Base-by-base conservation (phyloP, 2,797 vertebrate genomes). In the Otolemur crassicaudatus region DNA sequence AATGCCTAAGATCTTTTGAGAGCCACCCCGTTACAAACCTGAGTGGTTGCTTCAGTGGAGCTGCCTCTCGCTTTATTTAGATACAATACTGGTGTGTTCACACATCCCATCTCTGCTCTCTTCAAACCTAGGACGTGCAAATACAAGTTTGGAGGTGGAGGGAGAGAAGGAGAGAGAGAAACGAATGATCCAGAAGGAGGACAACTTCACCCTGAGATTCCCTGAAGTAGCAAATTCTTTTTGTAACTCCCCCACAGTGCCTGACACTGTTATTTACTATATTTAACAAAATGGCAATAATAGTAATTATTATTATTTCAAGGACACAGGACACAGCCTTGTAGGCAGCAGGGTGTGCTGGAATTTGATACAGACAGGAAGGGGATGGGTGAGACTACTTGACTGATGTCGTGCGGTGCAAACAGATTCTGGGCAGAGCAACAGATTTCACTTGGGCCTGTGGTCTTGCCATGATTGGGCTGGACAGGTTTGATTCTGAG, bases 341-440 rank as follows among this genome's bases (percentile, higher is more conserved):
- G 90, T 87, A 77, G 25, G 61, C 94, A 92, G 80, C 4, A 73
- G 53, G 80, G 22, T 67, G 70, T 46, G 58, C 31, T 40, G 69
- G 40, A 61, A 87, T 72, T 93, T 76, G 79, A 56, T 82, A 83
- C 60, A 87, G 81, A 81, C 37, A 86, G 86, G 85, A 92, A 92
- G 37, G 14, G 58, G 60, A 80, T 73, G 86, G 58, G 49, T 37
- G 49, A 17, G 58, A 60, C 58, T 91, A 14, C 49, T 96, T 10
- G 7, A 49, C 25, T 31, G 58, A 82, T 49, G 61, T 34, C 31
- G 37, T 82, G n/a, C 34, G 19, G 40, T 49, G 23, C 40, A 89
- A 76, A 82, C 73, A 37, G 81, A 73, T 29, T 86, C 91, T 65
- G 27, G 79, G 43, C 61, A 91, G 94, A 88, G 63, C 43, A 23